Conservation (phyloP, 2,113 vertebrate species). For the Pipa parva region DNA sequence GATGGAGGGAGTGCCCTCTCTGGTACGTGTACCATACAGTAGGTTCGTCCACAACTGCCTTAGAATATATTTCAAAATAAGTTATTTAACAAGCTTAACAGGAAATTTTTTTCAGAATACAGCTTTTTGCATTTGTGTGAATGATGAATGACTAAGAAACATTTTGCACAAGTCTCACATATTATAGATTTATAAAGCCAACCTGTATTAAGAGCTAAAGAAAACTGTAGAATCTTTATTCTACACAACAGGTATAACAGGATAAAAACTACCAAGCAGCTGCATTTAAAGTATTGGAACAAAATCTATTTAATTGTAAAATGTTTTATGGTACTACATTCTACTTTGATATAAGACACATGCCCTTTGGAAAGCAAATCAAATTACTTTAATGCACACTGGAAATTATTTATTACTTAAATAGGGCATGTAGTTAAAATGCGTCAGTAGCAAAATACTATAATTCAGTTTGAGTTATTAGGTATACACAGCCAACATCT, state of each 20-base stretch:
- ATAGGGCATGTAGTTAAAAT: neutral
- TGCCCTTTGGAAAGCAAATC: constrained; percentile 29
- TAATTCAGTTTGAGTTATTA: constrained; percentile 18
- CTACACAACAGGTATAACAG: neutral
- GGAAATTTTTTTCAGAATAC: neutral
- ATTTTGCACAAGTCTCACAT: neutral
- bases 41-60: too few relatives aligned
- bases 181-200: neutral
- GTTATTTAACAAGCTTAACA: neutral
- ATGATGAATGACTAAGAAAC: neutral
- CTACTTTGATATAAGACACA: constrained; percentile 19
- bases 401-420: constrained; percentile 34
- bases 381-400: constrained; percentile 32
- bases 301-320: constrained; percentile 15
- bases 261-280: neutral
- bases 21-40: too few relatives aligned
- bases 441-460: neutral
- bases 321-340: constrained; percentile 20
- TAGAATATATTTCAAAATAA: too few relatives aligned
- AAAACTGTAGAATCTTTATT: neutral
- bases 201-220: neutral
- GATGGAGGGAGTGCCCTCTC: too few relatives aligned
- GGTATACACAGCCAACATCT: constrained; percentile 1
- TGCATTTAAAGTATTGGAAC: constrained; percentile 28
- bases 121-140: neutral